Conservation (phyloP, 2,113 vertebrate species). For the Columba janthina region DNA sequence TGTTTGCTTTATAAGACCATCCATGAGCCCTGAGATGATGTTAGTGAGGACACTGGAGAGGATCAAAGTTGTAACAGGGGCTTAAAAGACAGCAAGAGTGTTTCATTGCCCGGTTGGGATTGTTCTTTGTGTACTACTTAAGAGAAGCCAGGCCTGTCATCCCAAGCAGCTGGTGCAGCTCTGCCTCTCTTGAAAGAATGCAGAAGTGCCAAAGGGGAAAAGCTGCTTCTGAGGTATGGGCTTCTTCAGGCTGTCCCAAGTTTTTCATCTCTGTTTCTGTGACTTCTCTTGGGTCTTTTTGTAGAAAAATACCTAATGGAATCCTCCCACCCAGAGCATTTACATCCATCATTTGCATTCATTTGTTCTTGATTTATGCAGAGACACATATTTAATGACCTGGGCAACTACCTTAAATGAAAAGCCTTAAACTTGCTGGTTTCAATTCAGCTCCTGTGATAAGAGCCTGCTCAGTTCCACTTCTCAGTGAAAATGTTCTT, state of each 20-base stretch:
- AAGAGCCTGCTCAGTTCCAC: background rate
- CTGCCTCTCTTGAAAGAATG: background rate
- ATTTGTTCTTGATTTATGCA: background rate
- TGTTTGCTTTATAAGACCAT: background rate
- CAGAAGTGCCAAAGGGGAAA: background rate
- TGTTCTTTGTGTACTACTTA: accelerated
- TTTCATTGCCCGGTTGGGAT: background rate
- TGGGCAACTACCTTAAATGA: background rate
- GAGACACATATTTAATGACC: background rate
- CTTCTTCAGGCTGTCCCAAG: background rate
- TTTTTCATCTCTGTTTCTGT: background rate
- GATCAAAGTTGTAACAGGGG: background rate
- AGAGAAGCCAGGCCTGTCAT: background rate
- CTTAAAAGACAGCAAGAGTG: background rate
- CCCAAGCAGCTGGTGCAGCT: background rate
- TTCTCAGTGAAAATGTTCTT: background rate
- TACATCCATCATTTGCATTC: background rate
- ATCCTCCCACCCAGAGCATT: background rate
- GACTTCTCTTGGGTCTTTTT: background rate
- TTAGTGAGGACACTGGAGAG: background rate
- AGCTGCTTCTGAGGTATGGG: background rate
- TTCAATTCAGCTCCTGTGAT: background rate
- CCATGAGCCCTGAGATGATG: background rate
- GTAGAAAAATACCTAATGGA: background rate
- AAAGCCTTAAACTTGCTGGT: background rate